A percentile compares a stretch with the other conserved stretches of the same genome.
Conservation (phyloP, 2,113 vertebrate genomes). For the Mohoua ochrocephala region DNA sequence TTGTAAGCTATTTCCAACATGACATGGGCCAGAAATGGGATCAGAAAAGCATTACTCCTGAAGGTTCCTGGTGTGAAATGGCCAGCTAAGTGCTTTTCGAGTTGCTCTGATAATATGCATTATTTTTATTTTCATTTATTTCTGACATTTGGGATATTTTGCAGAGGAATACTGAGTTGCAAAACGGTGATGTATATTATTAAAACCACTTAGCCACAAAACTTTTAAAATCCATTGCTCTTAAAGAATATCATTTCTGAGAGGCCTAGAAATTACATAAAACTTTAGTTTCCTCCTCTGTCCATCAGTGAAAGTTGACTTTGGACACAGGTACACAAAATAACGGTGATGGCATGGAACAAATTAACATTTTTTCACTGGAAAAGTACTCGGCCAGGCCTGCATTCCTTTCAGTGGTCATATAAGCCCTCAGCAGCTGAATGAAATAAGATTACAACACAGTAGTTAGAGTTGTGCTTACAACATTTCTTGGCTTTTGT, state of each 20-base stretch:
- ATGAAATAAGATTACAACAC: slow-evolving; percentile 15
- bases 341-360: neutral
- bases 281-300: neutral
- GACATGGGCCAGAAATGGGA: neutral
- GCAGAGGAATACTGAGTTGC: neutral
- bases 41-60: neutral
- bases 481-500: slow-evolving; percentile 10
- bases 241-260: neutral
- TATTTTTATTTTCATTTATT: neutral
- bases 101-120: neutral
- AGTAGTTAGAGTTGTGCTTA: neutral
- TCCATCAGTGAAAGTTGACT: neutral
- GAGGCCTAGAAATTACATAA: neutral
- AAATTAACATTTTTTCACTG: neutral
- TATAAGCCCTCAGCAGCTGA: neutral
- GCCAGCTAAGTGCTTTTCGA: neutral
- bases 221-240: neutral
- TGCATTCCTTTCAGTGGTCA: neutral
- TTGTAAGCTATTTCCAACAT: neutral
- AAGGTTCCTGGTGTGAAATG: neutral
- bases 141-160: neutral
- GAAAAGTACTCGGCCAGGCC: neutral
- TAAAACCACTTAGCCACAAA: neutral
- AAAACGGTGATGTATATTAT: neutral
- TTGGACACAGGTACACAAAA: neutral